A percentile compares a stretch with the other conserved stretches of the same genome.
These are phyloP conservation scores for Rhodeus uyekii DNA, from an alignment of 2,797 vertebrate species.

Conservation along the genomic window DNA sequence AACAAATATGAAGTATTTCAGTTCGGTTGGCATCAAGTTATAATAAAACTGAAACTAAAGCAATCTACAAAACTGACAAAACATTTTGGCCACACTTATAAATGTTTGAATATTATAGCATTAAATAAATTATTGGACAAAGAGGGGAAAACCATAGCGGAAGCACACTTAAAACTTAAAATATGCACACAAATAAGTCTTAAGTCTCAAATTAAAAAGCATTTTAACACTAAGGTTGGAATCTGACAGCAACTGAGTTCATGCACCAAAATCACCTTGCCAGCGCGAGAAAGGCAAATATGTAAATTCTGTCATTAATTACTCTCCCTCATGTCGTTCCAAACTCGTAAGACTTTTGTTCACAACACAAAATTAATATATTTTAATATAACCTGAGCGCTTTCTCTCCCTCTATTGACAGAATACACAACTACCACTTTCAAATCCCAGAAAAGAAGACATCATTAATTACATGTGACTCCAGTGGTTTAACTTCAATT, in stretches of 20 bases:
- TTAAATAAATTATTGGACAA: not conserved
- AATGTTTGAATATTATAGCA: not conserved
- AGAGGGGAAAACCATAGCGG: too few relatives aligned
- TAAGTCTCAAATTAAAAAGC: too few relatives aligned
- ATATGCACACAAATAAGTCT: too few relatives aligned
- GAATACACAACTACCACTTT: too few relatives aligned
- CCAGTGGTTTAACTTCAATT: not conserved
- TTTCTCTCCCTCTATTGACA: too few relatives aligned
- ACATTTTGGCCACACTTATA: not conserved
- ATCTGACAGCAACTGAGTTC: not conserved
- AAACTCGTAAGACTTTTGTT: not conserved
- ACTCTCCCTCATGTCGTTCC: not conserved
- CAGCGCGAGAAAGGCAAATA: not conserved
- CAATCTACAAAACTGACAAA: slow-evolving; percentile 7
- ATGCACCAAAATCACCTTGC: not conserved
- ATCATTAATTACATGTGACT: too few relatives aligned
- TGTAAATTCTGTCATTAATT: not conserved
- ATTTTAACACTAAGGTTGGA: not conserved
- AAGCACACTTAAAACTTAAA: too few relatives aligned
- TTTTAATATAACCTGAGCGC: too few relatives aligned
- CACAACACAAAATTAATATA: too few relatives aligned
- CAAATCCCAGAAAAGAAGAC: too few relatives aligned
- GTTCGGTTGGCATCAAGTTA: slow-evolving; percentile 61
- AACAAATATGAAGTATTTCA: slow-evolving; percentile 97
- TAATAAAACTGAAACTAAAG: not conserved